phyloP scores from a whole-genome alignment of 64 coral and sea anemone species.

The Actinia equina region DNA sequence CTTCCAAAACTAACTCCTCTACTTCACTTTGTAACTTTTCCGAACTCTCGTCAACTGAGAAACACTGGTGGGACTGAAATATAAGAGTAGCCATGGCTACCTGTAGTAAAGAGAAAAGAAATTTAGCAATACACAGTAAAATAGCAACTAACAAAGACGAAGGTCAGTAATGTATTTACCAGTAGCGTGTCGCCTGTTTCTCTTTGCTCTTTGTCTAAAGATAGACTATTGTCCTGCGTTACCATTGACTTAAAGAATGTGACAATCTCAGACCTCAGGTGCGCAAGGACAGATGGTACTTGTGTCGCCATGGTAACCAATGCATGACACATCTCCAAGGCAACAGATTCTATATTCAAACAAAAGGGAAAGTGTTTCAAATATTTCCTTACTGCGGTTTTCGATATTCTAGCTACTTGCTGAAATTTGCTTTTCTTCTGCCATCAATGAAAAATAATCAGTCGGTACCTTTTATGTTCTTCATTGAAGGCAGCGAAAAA shows the following conservation, averaged over 20 bases:
- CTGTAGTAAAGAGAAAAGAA: conserved; percentile 5
- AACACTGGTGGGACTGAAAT: conserved; percentile 74
- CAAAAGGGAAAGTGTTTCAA: neutral
- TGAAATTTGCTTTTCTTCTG: no score
- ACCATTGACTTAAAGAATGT: conserved; percentile 2
- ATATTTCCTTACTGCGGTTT: neutral
- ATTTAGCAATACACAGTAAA: neutral
- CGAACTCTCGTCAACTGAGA: neutral
- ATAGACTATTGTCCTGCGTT: neutral
- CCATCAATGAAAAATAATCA: no score
- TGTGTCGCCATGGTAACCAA: conserved; percentile 91
- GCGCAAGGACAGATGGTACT: conserved; percentile 48
- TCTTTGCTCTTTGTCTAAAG: conserved; percentile 8
- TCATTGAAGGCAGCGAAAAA: no score
- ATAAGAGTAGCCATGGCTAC: conserved; percentile 82
- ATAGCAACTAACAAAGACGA: neutral
- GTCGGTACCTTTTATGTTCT: no score
- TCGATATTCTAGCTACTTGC: no score
- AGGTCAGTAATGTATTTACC: neutral
- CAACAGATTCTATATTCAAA: conserved; percentile 36
- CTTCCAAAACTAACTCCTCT: conserved; percentile 50
- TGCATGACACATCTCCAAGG: conserved; percentile 71
- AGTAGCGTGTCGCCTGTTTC: conserved; percentile 8
- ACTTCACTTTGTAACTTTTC: conserved; percentile 27
- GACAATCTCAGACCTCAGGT: neutral